phyloP scores from a whole-genome alignment of 2,797 vertebrate genomes.

The Neomorphus geoffroyi region DNA sequence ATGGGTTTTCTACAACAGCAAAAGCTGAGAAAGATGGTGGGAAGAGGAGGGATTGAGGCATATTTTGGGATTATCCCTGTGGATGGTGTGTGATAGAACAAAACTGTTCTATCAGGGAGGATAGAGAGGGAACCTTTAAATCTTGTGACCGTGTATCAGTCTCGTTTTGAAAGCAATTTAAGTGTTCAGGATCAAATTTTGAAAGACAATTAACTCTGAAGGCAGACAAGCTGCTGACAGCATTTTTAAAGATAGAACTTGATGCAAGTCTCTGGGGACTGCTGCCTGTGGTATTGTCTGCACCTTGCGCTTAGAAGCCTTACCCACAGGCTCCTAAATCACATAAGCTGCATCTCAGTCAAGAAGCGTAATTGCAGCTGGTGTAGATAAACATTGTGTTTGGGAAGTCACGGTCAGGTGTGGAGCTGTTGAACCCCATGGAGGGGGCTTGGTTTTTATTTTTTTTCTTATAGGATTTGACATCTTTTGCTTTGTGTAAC shows the following conservation, averaged over 20 bases:
- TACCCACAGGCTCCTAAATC: background rate
- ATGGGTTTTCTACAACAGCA: background rate
- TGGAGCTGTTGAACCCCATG: background rate
- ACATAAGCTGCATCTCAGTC: background rate
- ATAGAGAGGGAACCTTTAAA: background rate
- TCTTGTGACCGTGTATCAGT: background rate
- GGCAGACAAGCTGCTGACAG: background rate
- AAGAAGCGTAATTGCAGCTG: background rate
- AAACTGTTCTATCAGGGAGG: background rate
- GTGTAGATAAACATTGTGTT: background rate
- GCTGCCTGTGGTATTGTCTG: accelerated
- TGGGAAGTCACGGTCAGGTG: background rate
- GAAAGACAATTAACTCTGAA: background rate
- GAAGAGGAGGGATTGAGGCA: accelerated
- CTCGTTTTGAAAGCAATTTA: background rate
- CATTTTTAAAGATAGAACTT: background rate
- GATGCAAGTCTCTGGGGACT: background rate
- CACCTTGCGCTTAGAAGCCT: background rate
- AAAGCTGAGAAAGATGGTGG: background rate
- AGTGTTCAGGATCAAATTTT: background rate
- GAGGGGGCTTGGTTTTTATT: background rate
- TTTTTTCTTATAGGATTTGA: background rate
- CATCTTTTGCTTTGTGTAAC: background rate
- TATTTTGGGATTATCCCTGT: background rate
- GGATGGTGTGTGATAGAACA: accelerated